These are phyloP conservation scores for Diaperis boleti DNA, from an alignment of 2,888 invertebrate genomes.

Conservation along the genomic window DNA sequence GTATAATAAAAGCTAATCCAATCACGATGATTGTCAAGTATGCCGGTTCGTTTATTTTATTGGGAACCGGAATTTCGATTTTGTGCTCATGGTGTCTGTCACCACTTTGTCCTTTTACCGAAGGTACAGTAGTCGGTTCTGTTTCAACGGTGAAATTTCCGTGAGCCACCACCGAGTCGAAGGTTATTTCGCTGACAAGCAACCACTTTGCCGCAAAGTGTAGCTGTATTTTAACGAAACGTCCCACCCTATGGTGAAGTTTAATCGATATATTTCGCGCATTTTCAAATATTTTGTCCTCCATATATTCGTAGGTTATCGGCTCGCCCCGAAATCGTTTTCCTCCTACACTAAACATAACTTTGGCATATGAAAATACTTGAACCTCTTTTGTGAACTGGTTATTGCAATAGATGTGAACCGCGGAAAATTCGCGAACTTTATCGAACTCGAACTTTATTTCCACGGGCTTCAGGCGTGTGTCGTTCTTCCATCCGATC, in stretches of 20 bases:
- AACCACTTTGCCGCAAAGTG: slow-evolving; percentile 89
- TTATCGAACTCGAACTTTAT: slow-evolving; percentile 87
- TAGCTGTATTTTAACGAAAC: slow-evolving; percentile 82
- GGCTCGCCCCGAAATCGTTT: slow-evolving; percentile 79
- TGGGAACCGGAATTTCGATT: slow-evolving; percentile 75
- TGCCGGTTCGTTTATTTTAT: slow-evolving; percentile 77
- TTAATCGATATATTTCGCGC: slow-evolving; percentile 86
- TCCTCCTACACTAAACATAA: slow-evolving; percentile 87
- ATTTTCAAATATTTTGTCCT: slow-evolving; percentile 84
- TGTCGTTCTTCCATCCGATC: slow-evolving; percentile 92
- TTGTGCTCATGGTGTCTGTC: slow-evolving; percentile 65
- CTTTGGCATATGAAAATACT: slow-evolving; percentile 83
- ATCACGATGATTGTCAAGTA: slow-evolving; percentile 84
- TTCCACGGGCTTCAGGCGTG: slow-evolving; percentile 74
- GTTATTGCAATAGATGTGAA: slow-evolving; percentile 88
- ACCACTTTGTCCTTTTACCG: slow-evolving; percentile 66
- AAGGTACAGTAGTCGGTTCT: slow-evolving; percentile 68
- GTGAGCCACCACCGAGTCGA: slow-evolving; percentile 82
- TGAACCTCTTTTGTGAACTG: slow-evolving; percentile 87
- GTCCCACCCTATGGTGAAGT: slow-evolving; percentile 84
- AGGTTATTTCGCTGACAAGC: slow-evolving; percentile 89
- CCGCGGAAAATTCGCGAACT: slow-evolving; percentile 86
- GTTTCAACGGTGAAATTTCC: slow-evolving; percentile 81
- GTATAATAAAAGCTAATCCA: slow-evolving; percentile 77
- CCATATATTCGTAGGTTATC: slow-evolving; percentile 78